These are phyloP conservation scores for Plebejus argus DNA, from an alignment of 2,888 invertebrate species.

Conservation along the genomic window DNA sequence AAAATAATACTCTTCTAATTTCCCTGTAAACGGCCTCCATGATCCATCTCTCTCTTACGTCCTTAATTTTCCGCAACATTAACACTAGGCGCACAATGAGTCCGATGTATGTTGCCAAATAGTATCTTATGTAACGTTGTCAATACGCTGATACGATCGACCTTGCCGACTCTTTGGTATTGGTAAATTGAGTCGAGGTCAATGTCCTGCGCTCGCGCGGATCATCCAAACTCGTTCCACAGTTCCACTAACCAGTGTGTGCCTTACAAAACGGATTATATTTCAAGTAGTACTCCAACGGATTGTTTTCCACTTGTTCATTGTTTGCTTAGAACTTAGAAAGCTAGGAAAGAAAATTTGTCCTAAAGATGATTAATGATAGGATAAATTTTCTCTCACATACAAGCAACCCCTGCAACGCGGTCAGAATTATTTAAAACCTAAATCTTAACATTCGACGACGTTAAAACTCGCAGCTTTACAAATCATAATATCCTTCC, in stretches of 20 bases:
- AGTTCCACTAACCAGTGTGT: background rate
- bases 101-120: slow-evolving; percentile 11
- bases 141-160: slow-evolving; percentile 4
- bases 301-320: background rate
- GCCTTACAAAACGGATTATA: background rate
- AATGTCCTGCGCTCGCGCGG: slow-evolving; percentile 2
- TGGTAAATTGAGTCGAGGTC: slow-evolving; percentile 28
- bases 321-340: background rate
- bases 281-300: background rate
- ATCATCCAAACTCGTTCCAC: background rate
- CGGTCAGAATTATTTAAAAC: background rate
- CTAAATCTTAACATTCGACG: background rate
- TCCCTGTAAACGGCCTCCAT: background rate
- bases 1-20: no score
- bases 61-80: background rate
- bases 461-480: background rate
- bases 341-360: no score
- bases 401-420: no score
- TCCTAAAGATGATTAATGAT: no score
- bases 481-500: background rate
- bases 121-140: background rate
- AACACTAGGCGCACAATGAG: background rate
- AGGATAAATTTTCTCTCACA: no score
- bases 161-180: background rate
- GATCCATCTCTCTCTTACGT: background rate